Evolutionary conservation across 2,113 vertebrate genomes (phyloP), one percentile per base, ranked within the genome.

Genomic region (Brachirus orientalis): DNA sequence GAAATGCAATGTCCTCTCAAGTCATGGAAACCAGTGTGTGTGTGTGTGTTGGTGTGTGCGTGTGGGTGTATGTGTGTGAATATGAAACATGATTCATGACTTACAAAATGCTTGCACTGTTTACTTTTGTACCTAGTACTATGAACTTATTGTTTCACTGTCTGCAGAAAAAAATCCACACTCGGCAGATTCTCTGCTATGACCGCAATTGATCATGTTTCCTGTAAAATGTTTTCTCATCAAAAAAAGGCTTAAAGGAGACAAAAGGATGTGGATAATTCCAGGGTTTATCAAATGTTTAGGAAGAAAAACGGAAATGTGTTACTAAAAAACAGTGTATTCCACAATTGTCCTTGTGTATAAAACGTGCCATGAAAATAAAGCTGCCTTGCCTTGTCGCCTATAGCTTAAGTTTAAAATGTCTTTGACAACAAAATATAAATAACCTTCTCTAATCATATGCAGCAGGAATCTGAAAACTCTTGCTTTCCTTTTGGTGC

Each of bases 91-190:
- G 74, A 86, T 79, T 77, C 69, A 78, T 35, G 55, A 51, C 41
- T 28, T 62, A 60, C 78, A 44, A 62, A 77, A 58, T 40, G 74
- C 68, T 73, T 61, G 37, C 62, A 13, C 16, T 66, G 53, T 63
- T 74, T 70, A 50, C 54, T 54, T 70, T 73, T 73, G 56, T 67
- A 43, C 3, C 2, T 12, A 1, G 37, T 8, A 8, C 19, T 11
- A 19, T 69, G 63, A 83, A 67, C 22, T 60, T 67, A 74, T 85
- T 85, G 84, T 88, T 63, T 65, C 45, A 35, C 60, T 75, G 51
- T 69, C 45, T n/a, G n/a, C n/a, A n/a, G n/a, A n/a, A n/a, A n/a
- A n/a, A n/a, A n/a, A n/a, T n/a, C n/a, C 71, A 50, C 61, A 20
- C 22, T 77, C 46, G 1, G 63, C 75, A 85, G 60, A 79, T 64